Evolutionary conservation across 2,888 invertebrate species (phyloP).

Genomic region (Dendrolimus pini): DNA sequence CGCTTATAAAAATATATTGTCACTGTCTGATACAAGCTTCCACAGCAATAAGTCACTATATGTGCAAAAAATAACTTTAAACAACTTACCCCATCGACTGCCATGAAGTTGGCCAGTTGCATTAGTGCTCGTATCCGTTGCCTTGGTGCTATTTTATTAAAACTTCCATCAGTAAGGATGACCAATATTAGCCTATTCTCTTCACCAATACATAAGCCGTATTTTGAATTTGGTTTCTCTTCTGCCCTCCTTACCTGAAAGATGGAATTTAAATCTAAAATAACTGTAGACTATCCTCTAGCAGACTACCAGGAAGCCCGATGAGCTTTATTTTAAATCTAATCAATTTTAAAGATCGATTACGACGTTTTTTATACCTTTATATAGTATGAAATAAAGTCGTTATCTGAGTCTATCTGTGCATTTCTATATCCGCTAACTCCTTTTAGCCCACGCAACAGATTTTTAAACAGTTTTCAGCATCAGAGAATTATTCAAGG

Average conservation of each 20-base stretch:
- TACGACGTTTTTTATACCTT: no score
- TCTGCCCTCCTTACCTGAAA: slow-evolving; percentile 60
- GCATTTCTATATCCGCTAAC: no score
- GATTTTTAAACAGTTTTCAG: no score
- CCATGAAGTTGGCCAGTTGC: slow-evolving; percentile 83
- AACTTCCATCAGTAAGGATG: slow-evolving; percentile 81
- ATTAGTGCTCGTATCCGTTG: slow-evolving; percentile 81
- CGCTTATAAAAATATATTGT: no score
- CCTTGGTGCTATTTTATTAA: slow-evolving; percentile 78
- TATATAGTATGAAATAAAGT: no score
- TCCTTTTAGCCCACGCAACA: no score
- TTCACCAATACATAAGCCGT: slow-evolving; percentile 48
- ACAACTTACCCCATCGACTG: slow-evolving; percentile 78
- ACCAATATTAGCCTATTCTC: slow-evolving; percentile 76
- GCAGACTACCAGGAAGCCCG: no score
- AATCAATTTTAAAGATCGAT: not conserved
- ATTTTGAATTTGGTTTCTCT: slow-evolving; percentile 63
- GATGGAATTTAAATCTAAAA: not conserved
- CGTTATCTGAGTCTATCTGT: no score
- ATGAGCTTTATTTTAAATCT: not conserved
- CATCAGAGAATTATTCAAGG: no score
- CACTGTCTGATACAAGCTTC: no score
- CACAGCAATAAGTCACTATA: no score
- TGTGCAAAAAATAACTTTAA: no score
- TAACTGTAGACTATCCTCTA: not conserved